Conservation (phyloP, 2,888 invertebrate genomes). For the Pristionchus mayeri region DNA sequence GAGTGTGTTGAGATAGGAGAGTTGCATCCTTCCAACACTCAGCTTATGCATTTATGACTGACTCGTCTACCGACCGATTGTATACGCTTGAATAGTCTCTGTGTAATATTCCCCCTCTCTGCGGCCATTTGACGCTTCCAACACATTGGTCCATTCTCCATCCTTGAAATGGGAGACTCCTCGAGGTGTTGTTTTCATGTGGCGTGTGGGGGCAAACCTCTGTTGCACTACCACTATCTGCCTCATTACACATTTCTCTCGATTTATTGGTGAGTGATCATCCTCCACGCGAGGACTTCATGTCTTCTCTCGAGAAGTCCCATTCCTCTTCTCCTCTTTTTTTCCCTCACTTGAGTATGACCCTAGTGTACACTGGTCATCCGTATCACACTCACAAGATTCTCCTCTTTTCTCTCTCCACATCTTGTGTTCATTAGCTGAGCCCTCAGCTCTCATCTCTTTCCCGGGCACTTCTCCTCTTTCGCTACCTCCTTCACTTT, state of each 20-base stretch:
- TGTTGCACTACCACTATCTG: conserved; percentile 34
- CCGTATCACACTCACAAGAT: conserved; percentile 29
- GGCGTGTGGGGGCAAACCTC: background rate
- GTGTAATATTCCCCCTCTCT: conserved; percentile 16
- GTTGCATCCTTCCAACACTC: conserved; percentile 26
- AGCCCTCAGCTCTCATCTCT: background rate
- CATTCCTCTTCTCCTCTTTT: conserved; percentile 1
- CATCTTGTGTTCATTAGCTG: conserved; percentile 40
- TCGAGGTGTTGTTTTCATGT: conserved; percentile 23
- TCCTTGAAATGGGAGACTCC: conserved; percentile 13
- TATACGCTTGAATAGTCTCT: conserved; percentile 40
- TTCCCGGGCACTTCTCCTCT: conserved; percentile 23
- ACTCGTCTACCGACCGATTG: conserved; percentile 20
- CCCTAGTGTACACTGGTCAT: conserved; percentile 29
- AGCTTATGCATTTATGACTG: conserved; percentile 45
- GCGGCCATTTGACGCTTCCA: conserved; percentile 27
- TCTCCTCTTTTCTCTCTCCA: conserved; percentile 28
- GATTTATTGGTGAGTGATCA: conserved; percentile 21
- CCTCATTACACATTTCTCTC: conserved; percentile 35
- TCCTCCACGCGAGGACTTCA: conserved; percentile 16
- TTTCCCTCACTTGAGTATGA: conserved; percentile 2
- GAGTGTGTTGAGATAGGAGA: conserved; percentile 13
- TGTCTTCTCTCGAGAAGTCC: background rate
- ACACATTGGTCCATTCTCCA: conserved; percentile 33
- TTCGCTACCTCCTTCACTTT: conserved; percentile 18